Evolutionary conservation across 2,113 vertebrate genomes (phyloP), one percentile per base, ranked within the genome.

Genomic region (Muntiacus muntjak): DNA sequence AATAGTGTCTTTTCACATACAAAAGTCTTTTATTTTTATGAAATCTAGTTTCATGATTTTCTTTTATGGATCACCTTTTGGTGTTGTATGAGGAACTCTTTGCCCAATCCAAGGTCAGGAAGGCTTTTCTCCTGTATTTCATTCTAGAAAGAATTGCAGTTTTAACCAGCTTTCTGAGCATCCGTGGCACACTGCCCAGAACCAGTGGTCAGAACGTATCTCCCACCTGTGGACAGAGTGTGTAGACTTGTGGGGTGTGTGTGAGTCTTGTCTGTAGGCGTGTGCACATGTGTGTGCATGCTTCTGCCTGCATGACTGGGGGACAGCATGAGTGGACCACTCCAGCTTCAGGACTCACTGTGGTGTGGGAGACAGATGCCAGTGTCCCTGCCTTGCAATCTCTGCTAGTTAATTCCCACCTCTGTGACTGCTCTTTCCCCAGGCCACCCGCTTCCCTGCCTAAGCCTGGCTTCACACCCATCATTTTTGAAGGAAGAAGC

Each of bases 401-500:
- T 85, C 33, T 84, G 33, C 33, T 79, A 57, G 6, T 25, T 74
- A 94, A 84, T 71, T 43, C 50, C 25, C 30, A 30, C 3, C 33
- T 58, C 54, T 36, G 8, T 8, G 33, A 67, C 8, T 23, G 28
- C 76, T 55, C n/a, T 33, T 89, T 83, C 7, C 43, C 33, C 7
- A 33, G 17, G 30, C 79, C 33, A 30, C 26, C 33, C 11, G 25
- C 33, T 81, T 88, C 58, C 28, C 78, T 43, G 25, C 21, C 40
- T 86, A 47, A 82, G 3, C 15, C 36, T 93, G 33, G 36, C 50
- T 30, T 91, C 14, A 25, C 84, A 7, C 50, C 23, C 79, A 67
- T 62, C n/a, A 67, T 93, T 97, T 88, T 50, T 89, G 54, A 97
- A 26, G 60, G 17, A 86, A 94, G 85, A 88, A 12, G 71, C 54